Evolutionary conservation across 2,888 invertebrate species (phyloP).

Genomic region (Drosophila cracens): DNA sequence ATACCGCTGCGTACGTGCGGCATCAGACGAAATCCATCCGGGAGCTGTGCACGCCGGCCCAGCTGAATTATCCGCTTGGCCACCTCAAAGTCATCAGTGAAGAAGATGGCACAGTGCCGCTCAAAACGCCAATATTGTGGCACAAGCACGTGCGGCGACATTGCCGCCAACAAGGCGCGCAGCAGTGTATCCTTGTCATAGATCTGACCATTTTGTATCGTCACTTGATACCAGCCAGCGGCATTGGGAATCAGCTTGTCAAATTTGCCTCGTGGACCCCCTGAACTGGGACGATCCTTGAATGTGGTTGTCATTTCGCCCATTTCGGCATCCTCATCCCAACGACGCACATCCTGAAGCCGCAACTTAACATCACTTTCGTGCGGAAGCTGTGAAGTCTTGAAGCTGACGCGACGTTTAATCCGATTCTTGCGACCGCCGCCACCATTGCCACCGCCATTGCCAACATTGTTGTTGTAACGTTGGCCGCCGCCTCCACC

Average conservation of each 20-base stretch:
- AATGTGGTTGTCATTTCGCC: slow-evolving; percentile 66
- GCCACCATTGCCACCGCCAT: slow-evolving; percentile 34
- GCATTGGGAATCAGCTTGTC: slow-evolving; percentile 82
- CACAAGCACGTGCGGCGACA: slow-evolving; percentile 89
- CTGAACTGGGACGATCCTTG: slow-evolving; percentile 63
- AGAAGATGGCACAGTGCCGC: slow-evolving; percentile 90
- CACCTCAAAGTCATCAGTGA: slow-evolving; percentile 90
- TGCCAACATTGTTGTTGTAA: slow-evolving; percentile 65
- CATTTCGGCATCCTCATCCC: slow-evolving; percentile 84
- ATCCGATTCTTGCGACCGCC: slow-evolving; percentile 74
- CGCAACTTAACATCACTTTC: slow-evolving; percentile 64
- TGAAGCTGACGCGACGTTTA: slow-evolving; percentile 84
- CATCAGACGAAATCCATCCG: slow-evolving; percentile 90
- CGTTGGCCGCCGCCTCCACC: slow-evolving; percentile 67
- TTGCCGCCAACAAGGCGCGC: slow-evolving; percentile 87
- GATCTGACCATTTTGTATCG: slow-evolving; percentile 90
- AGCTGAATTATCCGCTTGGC: slow-evolving; percentile 90
- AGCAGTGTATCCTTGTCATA: slow-evolving; percentile 90
- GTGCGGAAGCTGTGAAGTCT: slow-evolving; percentile 73
- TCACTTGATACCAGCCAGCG: slow-evolving; percentile 90
- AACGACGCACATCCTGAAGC: slow-evolving; percentile 68
- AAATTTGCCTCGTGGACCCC: slow-evolving; percentile 76
- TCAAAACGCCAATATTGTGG: slow-evolving; percentile 88
- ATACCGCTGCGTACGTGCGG: slow-evolving; percentile 88
- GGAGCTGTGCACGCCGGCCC: slow-evolving; percentile 89